Percentiles rank a stretch among this genome's conserved stretches.
Conservation (phyloP, 2,113 vertebrate species). For the Hemicordylus capensis region DNA sequence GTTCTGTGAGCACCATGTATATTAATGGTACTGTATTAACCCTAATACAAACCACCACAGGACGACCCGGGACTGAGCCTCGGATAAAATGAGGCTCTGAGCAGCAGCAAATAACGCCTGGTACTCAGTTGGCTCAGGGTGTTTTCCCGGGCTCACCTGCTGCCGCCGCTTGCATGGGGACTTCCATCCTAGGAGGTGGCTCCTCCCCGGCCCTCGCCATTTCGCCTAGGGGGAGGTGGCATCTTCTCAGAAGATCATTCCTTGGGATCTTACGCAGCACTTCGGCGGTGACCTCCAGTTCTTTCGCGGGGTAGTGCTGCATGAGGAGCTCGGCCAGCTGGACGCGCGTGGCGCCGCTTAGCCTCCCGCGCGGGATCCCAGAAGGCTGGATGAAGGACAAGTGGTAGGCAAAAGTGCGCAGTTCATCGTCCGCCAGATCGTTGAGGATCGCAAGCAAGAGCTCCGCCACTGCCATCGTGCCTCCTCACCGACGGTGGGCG, state of each 20-base stretch:
- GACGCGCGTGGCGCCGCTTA: neutral
- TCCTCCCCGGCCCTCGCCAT: too few relatives aligned
- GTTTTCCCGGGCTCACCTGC: too few relatives aligned
- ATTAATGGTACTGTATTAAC: too few relatives aligned
- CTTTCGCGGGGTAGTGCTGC: neutral
- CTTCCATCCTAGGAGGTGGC: too few relatives aligned
- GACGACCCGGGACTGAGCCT: too few relatives aligned
- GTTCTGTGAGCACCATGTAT: too few relatives aligned
- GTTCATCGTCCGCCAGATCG: neutral
- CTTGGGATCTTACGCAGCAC: neutral
- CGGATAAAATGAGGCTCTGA: too few relatives aligned
- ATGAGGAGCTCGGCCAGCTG: neutral
- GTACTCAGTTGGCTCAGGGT: too few relatives aligned
- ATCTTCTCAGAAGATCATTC: neutral
- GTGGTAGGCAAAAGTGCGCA: neutral
- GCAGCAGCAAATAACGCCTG: too few relatives aligned
- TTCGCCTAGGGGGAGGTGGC: neutral
- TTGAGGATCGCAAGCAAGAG: neutral
- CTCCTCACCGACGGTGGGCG: neutral
- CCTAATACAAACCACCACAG: too few relatives aligned
- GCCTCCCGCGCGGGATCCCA: neutral
- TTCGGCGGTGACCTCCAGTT: neutral
- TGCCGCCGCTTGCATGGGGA: too few relatives aligned
- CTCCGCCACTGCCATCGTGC: neutral
- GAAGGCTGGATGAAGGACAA: accelerated